Evolutionary conservation across 2,797 vertebrate species (phyloP).

Genomic region (Enteromius unitaeniatus): DNA sequence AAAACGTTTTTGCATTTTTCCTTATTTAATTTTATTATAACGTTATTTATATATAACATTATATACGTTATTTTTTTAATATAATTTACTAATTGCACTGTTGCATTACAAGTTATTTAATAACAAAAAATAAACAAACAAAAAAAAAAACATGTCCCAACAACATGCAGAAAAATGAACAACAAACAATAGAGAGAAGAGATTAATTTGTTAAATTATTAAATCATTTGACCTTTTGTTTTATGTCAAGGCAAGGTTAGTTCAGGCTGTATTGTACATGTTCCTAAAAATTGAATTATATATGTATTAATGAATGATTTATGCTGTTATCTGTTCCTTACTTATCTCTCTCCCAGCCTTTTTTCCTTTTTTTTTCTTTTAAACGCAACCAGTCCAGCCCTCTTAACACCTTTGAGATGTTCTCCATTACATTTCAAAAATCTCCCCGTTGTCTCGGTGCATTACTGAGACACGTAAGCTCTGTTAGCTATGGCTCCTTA

Average conservation of each 20-base stretch:
- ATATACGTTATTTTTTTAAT: neutral
- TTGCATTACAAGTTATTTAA: neutral
- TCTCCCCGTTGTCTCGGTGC: neutral
- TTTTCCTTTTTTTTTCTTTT: neutral
- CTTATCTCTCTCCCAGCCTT: neutral
- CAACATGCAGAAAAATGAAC: neutral
- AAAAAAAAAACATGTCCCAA: neutral
- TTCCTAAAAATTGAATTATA: neutral
- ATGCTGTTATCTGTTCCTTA: neutral
- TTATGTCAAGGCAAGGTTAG: neutral
- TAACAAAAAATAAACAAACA: too few relatives aligned
- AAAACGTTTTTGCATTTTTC: neutral
- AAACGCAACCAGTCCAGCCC: neutral
- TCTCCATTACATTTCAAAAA: slow-evolving; percentile 12
- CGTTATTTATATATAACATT: too few relatives aligned
- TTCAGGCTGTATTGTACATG: neutral
- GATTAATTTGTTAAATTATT: too few relatives aligned
- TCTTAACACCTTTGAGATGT: slow-evolving; percentile 2
- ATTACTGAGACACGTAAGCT: slow-evolving; percentile 12
- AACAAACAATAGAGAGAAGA: neutral
- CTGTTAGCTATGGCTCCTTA: slow-evolving; percentile 14
- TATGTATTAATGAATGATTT: neutral
- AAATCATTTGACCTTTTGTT: neutral
- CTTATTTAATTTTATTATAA: neutral
- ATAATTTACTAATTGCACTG: neutral